Evolutionary conservation across 2,113 vertebrate genomes (phyloP).

Genomic region (Sinocyclocheilus rhinocerous): DNA sequence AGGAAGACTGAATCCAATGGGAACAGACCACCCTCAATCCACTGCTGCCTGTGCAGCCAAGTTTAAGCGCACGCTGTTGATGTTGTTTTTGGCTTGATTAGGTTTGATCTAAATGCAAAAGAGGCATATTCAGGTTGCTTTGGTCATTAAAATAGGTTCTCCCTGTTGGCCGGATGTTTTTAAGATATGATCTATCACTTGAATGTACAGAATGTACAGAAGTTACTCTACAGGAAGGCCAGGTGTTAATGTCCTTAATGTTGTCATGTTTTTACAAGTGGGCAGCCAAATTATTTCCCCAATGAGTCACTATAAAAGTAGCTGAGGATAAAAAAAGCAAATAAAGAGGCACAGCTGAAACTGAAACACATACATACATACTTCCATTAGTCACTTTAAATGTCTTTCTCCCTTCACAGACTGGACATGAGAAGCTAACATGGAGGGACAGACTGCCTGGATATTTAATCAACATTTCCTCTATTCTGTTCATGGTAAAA

Average conservation of each 20-base stretch:
- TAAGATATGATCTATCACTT: not conserved
- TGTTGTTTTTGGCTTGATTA: slow-evolving; percentile 20
- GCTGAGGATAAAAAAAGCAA: not conserved
- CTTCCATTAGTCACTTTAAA: slow-evolving; percentile 2
- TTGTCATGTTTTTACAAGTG: slow-evolving; percentile 24
- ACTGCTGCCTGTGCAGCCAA: not conserved
- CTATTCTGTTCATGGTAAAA: slow-evolving; percentile 95
- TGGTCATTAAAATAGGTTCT: not conserved
- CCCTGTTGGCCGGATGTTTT: not conserved
- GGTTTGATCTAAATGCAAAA: slow-evolving; percentile 1
- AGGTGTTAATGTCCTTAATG: not conserved
- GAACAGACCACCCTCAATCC: slow-evolving; percentile 6
- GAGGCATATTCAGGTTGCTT: slow-evolving; percentile 7
- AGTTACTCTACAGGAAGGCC: not conserved
- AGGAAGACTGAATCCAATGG: not conserved
- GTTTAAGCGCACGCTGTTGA: not conserved
- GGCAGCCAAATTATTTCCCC: not conserved
- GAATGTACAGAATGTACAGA: slow-evolving; percentile 18
- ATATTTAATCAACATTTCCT: slow-evolving; percentile 88
- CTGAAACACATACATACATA: not conserved
- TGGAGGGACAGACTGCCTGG: slow-evolving; percentile 92
- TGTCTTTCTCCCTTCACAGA: slow-evolving; percentile 51
- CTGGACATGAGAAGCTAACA: slow-evolving; percentile 84
- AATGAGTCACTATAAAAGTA: not conserved
- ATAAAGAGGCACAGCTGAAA: not conserved